Percentiles rank a stretch among this genome's conserved stretches.
These are phyloP conservation scores for Boloria euphrosyne DNA, from an alignment of 2,888 invertebrate genomes.

Conservation along the genomic window DNA sequence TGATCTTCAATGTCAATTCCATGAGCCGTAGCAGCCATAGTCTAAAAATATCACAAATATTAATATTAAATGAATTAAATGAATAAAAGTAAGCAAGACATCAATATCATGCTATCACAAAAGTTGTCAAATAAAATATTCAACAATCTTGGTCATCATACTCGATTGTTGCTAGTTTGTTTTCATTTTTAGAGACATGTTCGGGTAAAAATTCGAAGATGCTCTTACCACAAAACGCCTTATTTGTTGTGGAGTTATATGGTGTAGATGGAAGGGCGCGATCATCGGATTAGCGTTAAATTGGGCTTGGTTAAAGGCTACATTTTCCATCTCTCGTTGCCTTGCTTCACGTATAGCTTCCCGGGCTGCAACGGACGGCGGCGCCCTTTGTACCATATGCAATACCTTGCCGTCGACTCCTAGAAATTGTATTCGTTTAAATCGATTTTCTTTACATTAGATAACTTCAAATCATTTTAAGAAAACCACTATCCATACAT, in stretches of 20 bases:
- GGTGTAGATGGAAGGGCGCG: conserved; percentile 19
- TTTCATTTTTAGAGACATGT: too few relatives aligned
- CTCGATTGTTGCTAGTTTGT: too few relatives aligned
- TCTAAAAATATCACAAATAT: conserved; percentile 17
- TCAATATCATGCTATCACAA: not conserved
- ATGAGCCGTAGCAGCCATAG: conserved; percentile 28
- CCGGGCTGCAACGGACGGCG: conserved; percentile 78
- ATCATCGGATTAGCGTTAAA: conserved; percentile 10
- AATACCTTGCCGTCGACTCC: conserved; percentile 96
- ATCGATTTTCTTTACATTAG: not conserved
- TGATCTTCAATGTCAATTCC: conserved; percentile 42
- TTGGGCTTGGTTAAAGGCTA: not conserved
- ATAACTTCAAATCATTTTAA: too few relatives aligned
- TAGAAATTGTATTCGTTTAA: conserved; percentile 51
- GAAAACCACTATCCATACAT: too few relatives aligned
- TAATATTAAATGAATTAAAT: not conserved
- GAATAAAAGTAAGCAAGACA: not conserved
- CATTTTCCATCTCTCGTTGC: conserved; percentile 12
- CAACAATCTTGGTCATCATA: not conserved
- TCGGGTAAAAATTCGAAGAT: too few relatives aligned
- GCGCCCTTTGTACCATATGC: conserved; percentile 94
- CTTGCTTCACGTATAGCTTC: conserved; percentile 29
- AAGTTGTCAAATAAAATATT: conserved; percentile 4
- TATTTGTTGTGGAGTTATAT: conserved; percentile 50
- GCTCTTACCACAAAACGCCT: conserved; percentile 53